Evolutionary conservation across 1,140 invertebrate genomes (phyloP).

Genomic region (Trichoplusia ni): DNA sequence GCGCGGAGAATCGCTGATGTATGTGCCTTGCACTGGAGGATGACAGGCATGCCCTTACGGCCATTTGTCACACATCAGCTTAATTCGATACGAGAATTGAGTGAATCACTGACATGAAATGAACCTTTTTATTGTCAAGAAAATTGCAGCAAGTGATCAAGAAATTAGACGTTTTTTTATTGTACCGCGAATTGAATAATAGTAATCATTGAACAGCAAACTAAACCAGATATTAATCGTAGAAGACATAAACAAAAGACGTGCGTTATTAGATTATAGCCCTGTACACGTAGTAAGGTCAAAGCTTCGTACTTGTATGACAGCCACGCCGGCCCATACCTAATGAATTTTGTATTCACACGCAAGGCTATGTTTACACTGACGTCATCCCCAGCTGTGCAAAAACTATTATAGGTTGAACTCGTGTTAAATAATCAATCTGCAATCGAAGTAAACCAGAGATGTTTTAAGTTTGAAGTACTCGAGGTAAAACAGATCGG

Average conservation of each 20-base stretch:
- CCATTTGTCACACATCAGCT: conserved; percentile 57
- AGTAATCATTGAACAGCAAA: neutral
- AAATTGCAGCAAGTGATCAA: too few species aligned
- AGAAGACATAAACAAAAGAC: neutral
- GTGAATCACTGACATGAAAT: too few species aligned
- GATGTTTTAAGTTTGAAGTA: conserved; percentile 9
- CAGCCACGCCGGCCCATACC: neutral
- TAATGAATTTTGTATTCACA: conserved; percentile 36
- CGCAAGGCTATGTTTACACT: conserved; percentile 37
- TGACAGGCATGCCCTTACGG: conserved; percentile 42
- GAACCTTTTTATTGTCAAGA: too few species aligned
- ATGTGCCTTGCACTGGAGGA: conserved; percentile 50
- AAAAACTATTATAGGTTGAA: conserved; percentile 15
- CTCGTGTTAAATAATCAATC: conserved; percentile 25
- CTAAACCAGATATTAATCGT: neutral
- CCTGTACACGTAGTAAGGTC: conserved; percentile 1
- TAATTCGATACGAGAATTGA: conserved; percentile 45
- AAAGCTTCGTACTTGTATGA: conserved; percentile 13
- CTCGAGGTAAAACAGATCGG: neutral
- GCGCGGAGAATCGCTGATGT: conserved; percentile 62
- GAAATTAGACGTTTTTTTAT: neutral
- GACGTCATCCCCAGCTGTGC: conserved; percentile 38
- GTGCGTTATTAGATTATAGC: neutral
- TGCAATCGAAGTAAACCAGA: neutral
- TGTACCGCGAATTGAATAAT: neutral